Base-by-base conservation (phyloP, 2,888 invertebrate species). In the Nowickia ferox region DNA sequence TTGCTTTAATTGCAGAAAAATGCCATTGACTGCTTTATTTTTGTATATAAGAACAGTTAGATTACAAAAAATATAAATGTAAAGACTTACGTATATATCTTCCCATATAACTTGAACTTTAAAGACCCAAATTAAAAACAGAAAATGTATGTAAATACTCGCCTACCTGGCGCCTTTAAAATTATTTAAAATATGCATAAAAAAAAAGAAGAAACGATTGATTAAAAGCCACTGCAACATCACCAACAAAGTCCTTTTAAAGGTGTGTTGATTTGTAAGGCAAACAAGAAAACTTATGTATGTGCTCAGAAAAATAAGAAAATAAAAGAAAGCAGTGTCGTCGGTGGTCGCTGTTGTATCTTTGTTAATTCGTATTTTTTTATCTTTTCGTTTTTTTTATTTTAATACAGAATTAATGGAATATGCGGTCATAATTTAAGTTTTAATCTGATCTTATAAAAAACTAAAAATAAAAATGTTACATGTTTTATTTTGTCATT, bases 261-360 rank as follows among this genome's bases (percentile, higher is more conserved):
- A 82, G 71, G 71, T 83, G 79, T 83, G 78, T 69, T 69, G 63
- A 65, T 65, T 65, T 69, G 22, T 65, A 38, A 75, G 44, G 42
- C 68, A 51, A 17, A 44, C 22, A 42, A 51, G 10, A 69, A 59
- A 30, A 38, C 11, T 40, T 11, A 30, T 46, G 30, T 48, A 13
- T 15, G 61, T 15, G 38, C 6, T 2, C 44, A 46, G 53, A 30
- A 38, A 63, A 75, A 59, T 17, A 75, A 46, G 46, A 15, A 48
- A 75, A 46, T 42, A 15, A 48, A 38, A 59, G 9, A 2, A 38
- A 59, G 13, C 63, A 13, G 68, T 69, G 63, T 71, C 44, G 30
- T 30, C 30, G 30, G 30, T 30, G 82, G 81, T 88, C 88, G 88
- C 88, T 88, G 82, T 81, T 84, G 86, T 83, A 78, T 87, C 81